Base-by-base conservation (phyloP, 1,140 invertebrate genomes). In the Stegodyphus mimosarum region DNA sequence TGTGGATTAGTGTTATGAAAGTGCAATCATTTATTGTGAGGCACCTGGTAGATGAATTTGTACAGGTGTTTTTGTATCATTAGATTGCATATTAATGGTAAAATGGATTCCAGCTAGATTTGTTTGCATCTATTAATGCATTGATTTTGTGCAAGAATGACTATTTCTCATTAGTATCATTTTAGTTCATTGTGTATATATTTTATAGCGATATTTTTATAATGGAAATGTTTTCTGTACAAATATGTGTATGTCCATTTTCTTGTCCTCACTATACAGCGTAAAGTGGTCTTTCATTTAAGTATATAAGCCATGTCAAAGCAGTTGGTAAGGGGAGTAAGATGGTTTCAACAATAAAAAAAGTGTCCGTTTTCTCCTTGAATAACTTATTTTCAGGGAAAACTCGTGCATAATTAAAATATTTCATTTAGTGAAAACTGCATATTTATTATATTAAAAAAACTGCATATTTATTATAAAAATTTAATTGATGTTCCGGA, bases 171-270 rank as follows among this genome's bases (percentile, higher is more conserved):
- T 84, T 84, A 52, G 81, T 51, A 70, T 86, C 75, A 72, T 77
- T 86, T 86, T 78, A 78, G 69, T 86, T 78, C 83, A 77, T 86
- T 77, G 64, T 86, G 83, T 86, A 86, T 17, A 86, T 86, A 86
- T 78, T 78, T 84, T 78, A 86, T 86, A 78, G 67, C 75, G 64
- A 86, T 86, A 86, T 86, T 86, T 86, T 86, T 86, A 86, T 86
- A 86, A 78, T 78, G 64, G 60, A 86, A 72, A 71, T 72, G 67
- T 84, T 86, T 86, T 77, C 66, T 86, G 83, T 86, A 86, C 75
- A 86, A 86, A 86, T 86, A 52, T 86, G 74, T 71, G 33, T 78
- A 63, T 74, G 50, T 83, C 69, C 55, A n/a, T n/a, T n/a, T n/a
- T n/a, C n/a, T n/a, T n/a, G n/a, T n/a, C n/a, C n/a, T n/a, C n/a